A percentile compares a stretch with the other conserved stretches of the same genome.
These are phyloP conservation scores for Gobionotothen gibberifrons DNA, from an alignment of 2,797 vertebrate genomes.

Conservation along the genomic window DNA sequence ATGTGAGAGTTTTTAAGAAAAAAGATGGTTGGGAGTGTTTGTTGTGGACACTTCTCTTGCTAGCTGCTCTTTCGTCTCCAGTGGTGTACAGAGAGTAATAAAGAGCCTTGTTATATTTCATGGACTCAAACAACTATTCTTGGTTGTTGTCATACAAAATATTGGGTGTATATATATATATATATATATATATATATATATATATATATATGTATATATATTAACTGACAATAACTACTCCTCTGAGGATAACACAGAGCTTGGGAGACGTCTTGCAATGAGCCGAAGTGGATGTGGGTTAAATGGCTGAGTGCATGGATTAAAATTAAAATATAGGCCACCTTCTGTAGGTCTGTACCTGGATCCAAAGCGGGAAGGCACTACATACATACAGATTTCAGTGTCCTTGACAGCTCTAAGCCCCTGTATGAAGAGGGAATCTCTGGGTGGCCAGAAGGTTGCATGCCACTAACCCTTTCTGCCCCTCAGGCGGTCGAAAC, in stretches of 20 bases:
- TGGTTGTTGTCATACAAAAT: conserved; percentile 20
- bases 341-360: conserved; percentile 15
- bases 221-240: neutral
- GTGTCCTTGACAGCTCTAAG: conserved; percentile 72
- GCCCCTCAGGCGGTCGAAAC: conserved; percentile 68
- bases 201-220: neutral
- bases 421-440: conserved; percentile 54
- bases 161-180: neutral
- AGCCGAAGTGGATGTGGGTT: conserved; percentile 26
- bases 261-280: conserved; percentile 8
- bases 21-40: conserved; percentile 24
- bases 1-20: conserved; percentile 44
- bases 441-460: conserved; percentile 80
- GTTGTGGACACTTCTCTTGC: conserved; percentile 18
- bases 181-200: too few relatives aligned
- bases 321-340: conserved; percentile 34
- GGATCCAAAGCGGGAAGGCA: conserved; percentile 18
- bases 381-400: conserved; percentile 34
- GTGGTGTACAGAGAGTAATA: conserved; percentile 35
- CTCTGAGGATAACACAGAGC: neutral
- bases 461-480: conserved; percentile 76
- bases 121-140: conserved; percentile 19
- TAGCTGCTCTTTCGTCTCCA: conserved; percentile 36
- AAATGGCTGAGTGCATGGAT: conserved; percentile 15
- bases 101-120: conserved; percentile 24